Evolutionary conservation across 2,113 vertebrate species (phyloP).

Genomic region (Peucedramus taeniatus): DNA sequence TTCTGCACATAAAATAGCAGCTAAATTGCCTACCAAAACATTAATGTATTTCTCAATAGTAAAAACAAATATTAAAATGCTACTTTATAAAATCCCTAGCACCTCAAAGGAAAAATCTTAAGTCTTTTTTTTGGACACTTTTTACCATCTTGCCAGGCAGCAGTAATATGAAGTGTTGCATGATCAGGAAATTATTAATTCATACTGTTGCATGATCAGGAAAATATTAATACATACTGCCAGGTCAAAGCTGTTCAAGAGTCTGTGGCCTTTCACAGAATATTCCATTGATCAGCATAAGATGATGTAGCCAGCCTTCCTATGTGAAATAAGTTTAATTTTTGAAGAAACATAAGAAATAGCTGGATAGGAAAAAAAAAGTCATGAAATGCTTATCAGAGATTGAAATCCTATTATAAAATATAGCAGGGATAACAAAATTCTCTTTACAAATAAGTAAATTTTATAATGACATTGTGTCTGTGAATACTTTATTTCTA

Average conservation of each 20-base stretch:
- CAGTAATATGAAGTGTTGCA: not conserved
- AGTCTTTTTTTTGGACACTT: not conserved
- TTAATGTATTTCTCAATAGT: not conserved
- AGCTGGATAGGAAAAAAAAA: not conserved
- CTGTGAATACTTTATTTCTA: not conserved
- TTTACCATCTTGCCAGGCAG: not conserved
- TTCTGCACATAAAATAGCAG: not conserved
- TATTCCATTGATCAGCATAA: not conserved
- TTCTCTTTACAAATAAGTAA: not conserved
- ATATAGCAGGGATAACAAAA: not conserved
- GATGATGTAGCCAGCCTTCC: not conserved
- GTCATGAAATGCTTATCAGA: not conserved
- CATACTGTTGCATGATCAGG: not conserved
- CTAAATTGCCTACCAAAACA: not conserved
- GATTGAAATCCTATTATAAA: not conserved
- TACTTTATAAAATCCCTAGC: not conserved
- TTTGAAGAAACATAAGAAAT: not conserved
- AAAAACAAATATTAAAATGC: not conserved
- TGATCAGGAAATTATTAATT: not conserved
- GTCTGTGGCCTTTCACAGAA: not conserved
- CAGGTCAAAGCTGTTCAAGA: not conserved
- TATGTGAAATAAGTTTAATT: not conserved
- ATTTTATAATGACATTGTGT: not conserved
- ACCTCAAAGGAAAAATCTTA: not conserved
- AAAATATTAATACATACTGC: not conserved